Percentiles rank a stretch among this genome's conserved stretches.
Evolutionary conservation across 2,888 invertebrate genomes (phyloP).

Genomic region (Dioctria rufipes): DNA sequence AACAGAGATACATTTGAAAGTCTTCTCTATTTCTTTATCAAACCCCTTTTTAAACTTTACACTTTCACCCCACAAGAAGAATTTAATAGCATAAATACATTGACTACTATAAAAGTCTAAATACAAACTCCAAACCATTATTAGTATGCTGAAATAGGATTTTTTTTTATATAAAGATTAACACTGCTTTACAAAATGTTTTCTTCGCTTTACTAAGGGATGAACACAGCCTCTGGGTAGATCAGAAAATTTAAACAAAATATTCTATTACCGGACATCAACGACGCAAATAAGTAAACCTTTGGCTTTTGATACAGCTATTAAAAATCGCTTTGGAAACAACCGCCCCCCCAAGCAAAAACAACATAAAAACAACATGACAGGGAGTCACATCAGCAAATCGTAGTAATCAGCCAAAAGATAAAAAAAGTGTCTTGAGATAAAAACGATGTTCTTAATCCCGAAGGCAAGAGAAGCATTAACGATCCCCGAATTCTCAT

Average conservation of each 20-base stretch:
- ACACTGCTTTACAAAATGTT: no score
- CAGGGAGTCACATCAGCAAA: conserved; percentile 48
- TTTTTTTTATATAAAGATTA: no score
- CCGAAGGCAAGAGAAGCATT: conserved; percentile 36
- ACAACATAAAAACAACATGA: conserved; percentile 33
- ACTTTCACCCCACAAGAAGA: no score
- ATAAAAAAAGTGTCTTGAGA: conserved; percentile 37
- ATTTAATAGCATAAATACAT: no score
- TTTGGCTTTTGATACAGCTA: conserved; percentile 41
- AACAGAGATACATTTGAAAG: no score
- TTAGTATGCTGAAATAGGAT: no score
- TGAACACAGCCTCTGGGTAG: background rate
- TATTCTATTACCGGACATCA: background rate
- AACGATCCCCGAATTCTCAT: conserved; percentile 26
- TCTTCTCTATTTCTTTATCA: no score
- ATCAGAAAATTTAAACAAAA: conserved; percentile 29
- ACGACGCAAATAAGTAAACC: background rate
- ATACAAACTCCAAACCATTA: no score
- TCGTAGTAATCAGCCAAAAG: conserved; percentile 40
- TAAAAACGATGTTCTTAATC: conserved; percentile 41
- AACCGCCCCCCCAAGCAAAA: conserved; percentile 10
- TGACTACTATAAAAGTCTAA: no score
- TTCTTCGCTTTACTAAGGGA: background rate
- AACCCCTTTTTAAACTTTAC: no score
- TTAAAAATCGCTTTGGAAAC: conserved; percentile 49